Percentiles rank a stretch among this genome's conserved stretches.
Evolutionary conservation across 1,140 invertebrate genomes (phyloP).

Genomic region (Agrypnia vestita): DNA sequence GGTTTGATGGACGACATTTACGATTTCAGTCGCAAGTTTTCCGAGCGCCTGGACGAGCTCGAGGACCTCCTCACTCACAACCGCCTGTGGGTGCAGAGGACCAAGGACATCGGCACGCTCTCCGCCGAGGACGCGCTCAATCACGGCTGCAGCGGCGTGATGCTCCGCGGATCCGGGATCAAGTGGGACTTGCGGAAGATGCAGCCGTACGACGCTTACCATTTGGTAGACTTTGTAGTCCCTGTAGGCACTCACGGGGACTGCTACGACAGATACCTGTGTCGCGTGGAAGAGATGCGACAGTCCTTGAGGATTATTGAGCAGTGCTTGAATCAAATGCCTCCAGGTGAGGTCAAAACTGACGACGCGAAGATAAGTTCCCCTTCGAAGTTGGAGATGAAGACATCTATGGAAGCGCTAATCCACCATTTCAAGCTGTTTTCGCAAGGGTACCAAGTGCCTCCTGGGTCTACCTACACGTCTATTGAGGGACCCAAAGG

Average conservation of each 20-base stretch:
- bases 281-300: constrained; percentile 86
- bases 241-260: constrained; percentile 85
- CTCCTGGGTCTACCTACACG: constrained; percentile 87
- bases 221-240: constrained; percentile 86
- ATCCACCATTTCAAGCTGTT: constrained; percentile 93
- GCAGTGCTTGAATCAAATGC: constrained; percentile 91
- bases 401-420: constrained; percentile 89
- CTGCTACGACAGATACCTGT: constrained; percentile 81
- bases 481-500: constrained; percentile 88
- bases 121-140: constrained; percentile 85
- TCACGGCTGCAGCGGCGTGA: constrained; percentile 84
- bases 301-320: constrained; percentile 79
- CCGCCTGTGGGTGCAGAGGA: constrained; percentile 83
- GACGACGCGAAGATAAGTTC: constrained; percentile 90
- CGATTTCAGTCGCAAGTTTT: constrained; percentile 79
- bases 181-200: constrained; percentile 89
- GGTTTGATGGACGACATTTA: constrained; percentile 88
- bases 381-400: constrained; percentile 88
- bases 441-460: constrained; percentile 86
- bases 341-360: constrained; percentile 84
- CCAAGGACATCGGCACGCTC: constrained; percentile 82
- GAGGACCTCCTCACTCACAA: constrained; percentile 86
- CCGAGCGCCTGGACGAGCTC: constrained; percentile 83
- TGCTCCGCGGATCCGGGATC: constrained; percentile 84
- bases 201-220: constrained; percentile 88